phyloP scores from a whole-genome alignment of 2,113 vertebrate species.

The Oriolus oriolus region DNA sequence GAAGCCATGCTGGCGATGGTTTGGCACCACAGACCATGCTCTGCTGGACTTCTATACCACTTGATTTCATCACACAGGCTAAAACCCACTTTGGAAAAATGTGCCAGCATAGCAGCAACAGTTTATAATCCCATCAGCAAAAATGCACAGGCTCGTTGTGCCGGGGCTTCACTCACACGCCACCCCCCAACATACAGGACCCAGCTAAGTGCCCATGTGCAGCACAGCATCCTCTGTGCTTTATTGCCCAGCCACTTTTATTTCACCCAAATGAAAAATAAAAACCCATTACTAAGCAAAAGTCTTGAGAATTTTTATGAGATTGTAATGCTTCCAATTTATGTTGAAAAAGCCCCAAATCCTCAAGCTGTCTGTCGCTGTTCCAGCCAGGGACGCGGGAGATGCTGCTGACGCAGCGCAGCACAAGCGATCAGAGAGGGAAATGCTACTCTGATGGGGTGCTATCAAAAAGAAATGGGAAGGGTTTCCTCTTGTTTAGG shows the following conservation, averaged over 20 bases:
- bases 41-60: neutral
- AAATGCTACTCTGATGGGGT: neutral
- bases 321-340: slow-evolving; percentile 23
- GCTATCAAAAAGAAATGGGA: neutral
- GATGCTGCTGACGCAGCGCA: neutral
- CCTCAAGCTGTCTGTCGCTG: neutral
- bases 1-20: fast-evolving
- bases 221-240: neutral
- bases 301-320: slow-evolving; percentile 41
- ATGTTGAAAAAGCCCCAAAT: slow-evolving; percentile 8
- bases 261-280: slow-evolving; percentile 39
- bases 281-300: slow-evolving; percentile 40
- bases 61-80: neutral
- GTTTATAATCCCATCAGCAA: neutral
- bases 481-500: neutral
- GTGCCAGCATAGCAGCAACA: neutral
- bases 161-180: fast-evolving
- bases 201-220: neutral
- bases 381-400: neutral
- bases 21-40: neutral
- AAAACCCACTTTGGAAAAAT: neutral
- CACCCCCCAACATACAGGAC: neutral
- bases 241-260: neutral
- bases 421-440: neutral
- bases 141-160: neutral